Base-by-base conservation (phyloP, 2,113 vertebrate species). In the Prochilodus magdalenae region DNA sequence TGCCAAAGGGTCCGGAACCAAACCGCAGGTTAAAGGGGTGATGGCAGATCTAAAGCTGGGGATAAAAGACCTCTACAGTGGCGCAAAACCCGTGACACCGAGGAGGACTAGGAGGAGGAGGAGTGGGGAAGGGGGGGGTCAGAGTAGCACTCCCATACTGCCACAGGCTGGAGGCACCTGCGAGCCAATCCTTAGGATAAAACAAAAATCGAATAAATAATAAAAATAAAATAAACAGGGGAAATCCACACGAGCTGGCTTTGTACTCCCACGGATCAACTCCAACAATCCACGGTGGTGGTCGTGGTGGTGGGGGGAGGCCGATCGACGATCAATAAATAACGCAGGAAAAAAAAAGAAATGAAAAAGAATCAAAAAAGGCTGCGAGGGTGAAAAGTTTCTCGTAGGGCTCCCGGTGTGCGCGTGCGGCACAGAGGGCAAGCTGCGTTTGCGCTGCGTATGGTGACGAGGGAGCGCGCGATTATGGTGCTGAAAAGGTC, bases 71-170 rank as follows among this genome's bases (percentile, higher is more conserved):
- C 29, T 60, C 26, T 29, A 55, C 20, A 62, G 69, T n/a, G 53
- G 57, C 57, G 72, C 40, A 33, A 72, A 84, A 55, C 57, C 73
- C 26, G 66, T 72, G 81, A 60, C 73, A 79, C 63, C 81, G 69
- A 79, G 85, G 66, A 57, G 53, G 53, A 22, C 20, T 20, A 22
- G 53, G 53, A 22, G 53, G 53, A 24, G 57, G 55, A 5, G 53
- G 53, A 55, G 53, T 13, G 10, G 51, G 55, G 20, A 10, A 3
- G 14, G 57, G 57, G 57, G 57, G 57, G 4, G 86, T 87, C 91
- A 89, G 72, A 90, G 87, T 69, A 81, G 84, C 86, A 86, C 55
- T 90, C 88, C 92, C 92, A 93, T 91, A 65, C 83, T 80, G 67
- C 62, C 83, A 83, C 74, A 80, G 59, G 79, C 72, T 82, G 53